These are phyloP conservation scores for Chelonus insularis DNA, from an alignment of 1,140 invertebrate genomes.

Conservation along the genomic window DNA sequence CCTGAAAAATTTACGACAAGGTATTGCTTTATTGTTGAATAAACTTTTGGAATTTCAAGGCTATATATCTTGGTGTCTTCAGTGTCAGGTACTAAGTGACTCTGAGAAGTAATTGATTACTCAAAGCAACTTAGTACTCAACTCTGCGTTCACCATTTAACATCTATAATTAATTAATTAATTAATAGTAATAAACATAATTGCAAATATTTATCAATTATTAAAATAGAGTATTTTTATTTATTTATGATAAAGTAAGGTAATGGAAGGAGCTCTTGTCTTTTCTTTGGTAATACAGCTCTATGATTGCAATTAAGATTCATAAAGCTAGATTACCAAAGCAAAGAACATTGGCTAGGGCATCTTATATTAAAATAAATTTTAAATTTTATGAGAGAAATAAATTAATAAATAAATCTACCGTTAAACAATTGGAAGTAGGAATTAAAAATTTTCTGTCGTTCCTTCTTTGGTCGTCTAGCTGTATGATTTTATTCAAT, in stretches of 20 bases:
- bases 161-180: not conserved
- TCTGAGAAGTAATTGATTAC: constrained; percentile 66
- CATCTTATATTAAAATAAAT: constrained; percentile 4
- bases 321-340: constrained; percentile 68
- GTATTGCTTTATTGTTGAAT: constrained; percentile 41
- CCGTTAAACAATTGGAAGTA: too few relatives aligned
- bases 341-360: constrained; percentile 50
- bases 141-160: constrained; percentile 38
- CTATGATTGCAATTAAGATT: constrained; percentile 54
- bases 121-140: constrained; percentile 63
- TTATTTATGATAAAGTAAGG: too few relatives aligned
- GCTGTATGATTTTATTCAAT: constrained; percentile 82
- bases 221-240: not conserved
- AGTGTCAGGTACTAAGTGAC: constrained; percentile 81
- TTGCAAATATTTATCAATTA: too few relatives aligned
- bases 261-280: constrained; percentile 37
- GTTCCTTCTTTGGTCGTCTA: constrained; percentile 90
- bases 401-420: not conserved
- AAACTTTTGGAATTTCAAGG: too few relatives aligned
- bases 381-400: too few relatives aligned
- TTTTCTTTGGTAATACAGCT: constrained; percentile 62
- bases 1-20: constrained; percentile 62
- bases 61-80: constrained; percentile 47
- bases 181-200: constrained; percentile 7
- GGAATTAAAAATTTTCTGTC: constrained; percentile 44